Evolutionary conservation across 2,797 vertebrate genomes (phyloP), one percentile per base, ranked within the genome.

Genomic region (Cynodonichthys magdalenae): DNA sequence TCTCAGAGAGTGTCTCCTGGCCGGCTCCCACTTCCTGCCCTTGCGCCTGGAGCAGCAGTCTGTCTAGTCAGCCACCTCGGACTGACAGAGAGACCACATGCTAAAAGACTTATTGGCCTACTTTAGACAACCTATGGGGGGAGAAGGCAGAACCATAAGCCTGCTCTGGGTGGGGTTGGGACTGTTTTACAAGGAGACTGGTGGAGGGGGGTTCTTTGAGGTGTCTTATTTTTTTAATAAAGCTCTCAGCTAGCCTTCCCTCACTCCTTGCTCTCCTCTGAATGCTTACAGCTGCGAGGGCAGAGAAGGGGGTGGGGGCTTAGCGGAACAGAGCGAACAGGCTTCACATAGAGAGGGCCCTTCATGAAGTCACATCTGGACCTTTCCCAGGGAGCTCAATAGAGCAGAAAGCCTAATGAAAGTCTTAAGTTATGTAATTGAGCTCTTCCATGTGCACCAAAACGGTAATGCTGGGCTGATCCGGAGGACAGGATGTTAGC

Each of bases 291-390:
- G 88, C 87, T 90, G 89, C 78, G 63, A 77, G 71, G 86, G 72
- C 69, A 75, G 67, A 56, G 70, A 53, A 28, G 65, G 18, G 15
- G 48, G 41, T 5, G 66, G 76, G 67, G 78, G 65, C 9, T 66
- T 56, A 83, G 78, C 67, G 66, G 88, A 85, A 80, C 85, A 82
- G 86, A 78, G 78, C 15, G 76, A 86, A 83, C 75, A 77, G 82
- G 81, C 87, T 76, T 67, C 6, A 55, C 84, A 89, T 80, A 90
- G 77, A 86, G 78, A 89, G 81, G 65, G 82, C 75, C 84, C 81
- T 90, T 91, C 85, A 90, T 88, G 86, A 82, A 89, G 82, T 87
- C 89, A 92, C 90, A 91, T 91, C 88, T 90, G 90, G 87, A 90
- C 75, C 73, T 81, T 87, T 87, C 87, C 89, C 89, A 88, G 86